Evolutionary conservation across 2,113 vertebrate species (phyloP), one percentile per base, ranked within the genome.

Genomic region (Phalacrocorax pelagicus): DNA sequence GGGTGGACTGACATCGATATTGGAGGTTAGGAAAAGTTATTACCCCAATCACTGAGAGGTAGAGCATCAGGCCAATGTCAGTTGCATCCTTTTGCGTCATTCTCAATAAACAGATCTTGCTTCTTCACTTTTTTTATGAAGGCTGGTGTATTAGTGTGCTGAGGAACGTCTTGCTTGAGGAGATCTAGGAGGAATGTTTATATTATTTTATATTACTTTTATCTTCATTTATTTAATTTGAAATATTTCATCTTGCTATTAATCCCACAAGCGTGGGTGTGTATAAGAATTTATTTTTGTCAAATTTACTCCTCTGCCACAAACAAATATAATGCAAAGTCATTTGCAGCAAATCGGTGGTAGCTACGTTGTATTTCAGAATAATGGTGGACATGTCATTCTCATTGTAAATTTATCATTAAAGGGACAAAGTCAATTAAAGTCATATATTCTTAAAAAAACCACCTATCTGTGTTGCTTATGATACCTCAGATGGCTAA

Each of bases 341-440:
- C 17, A 82, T 97, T 96, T 95, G 42, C 91, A 95, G 71, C 42
- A 84, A 88, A 85, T 69, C 0, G 2, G 54, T 82, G 82, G 66
- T 73, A 90, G 80, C 81, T 67, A n/a, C 70, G 73, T 72, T 95
- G 95, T 95, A 82, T 92, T 95, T 96, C 54, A 86, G 55, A 95
- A 77, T 91, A 88, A 88, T 46, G 78, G 90, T 95, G 81, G 87
- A 86, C 63, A 10, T 94, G 78, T 93, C 23, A 91, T 97, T 97
- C 90, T 96, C 92, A 97, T 81, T 97, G 93, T 96, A 96, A 95
- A 95, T 96, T 95, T 97, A 80, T 81, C 95, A 97, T 97, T 95
- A 90, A 97, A 95, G 47, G 89, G 83, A 88, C 42, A 95, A 92
- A 96, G n/a, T 78, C 55, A 94, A 95, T 97, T 97, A 95, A 97